Conservation (phyloP, 2,113 vertebrate genomes). For the Upupa epops region DNA sequence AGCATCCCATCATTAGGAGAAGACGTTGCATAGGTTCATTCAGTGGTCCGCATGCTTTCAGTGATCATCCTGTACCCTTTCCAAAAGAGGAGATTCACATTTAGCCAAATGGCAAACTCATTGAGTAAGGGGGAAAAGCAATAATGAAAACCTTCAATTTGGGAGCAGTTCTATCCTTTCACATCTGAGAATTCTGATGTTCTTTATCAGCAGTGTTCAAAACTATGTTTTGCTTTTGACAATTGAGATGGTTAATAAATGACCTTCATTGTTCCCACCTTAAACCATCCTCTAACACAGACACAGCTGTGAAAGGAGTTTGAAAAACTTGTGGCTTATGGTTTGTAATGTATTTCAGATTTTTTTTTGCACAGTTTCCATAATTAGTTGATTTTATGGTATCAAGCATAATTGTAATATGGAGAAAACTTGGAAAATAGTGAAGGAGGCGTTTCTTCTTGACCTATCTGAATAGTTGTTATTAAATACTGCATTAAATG, state of each 20-base stretch:
- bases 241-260: background rate
- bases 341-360: background rate
- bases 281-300: background rate
- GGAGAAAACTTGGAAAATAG: background rate
- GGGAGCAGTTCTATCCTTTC: background rate
- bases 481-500: background rate
- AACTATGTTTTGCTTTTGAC: constrained; percentile 19
- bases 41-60: background rate
- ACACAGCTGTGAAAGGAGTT: background rate
- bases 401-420: background rate
- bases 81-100: background rate
- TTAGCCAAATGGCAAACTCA: background rate
- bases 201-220: background rate
- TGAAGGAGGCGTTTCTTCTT: background rate
- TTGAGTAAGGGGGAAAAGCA: background rate
- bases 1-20: background rate
- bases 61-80: background rate
- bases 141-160: constrained; percentile 36
- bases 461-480: background rate
- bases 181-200: background rate
- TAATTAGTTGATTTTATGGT: background rate
- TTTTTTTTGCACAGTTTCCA: background rate
- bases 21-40: background rate
- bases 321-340: background rate
- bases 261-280: background rate